Evolutionary conservation across 2,797 vertebrate species (phyloP).

Genomic region (Echiichthys vipera): DNA sequence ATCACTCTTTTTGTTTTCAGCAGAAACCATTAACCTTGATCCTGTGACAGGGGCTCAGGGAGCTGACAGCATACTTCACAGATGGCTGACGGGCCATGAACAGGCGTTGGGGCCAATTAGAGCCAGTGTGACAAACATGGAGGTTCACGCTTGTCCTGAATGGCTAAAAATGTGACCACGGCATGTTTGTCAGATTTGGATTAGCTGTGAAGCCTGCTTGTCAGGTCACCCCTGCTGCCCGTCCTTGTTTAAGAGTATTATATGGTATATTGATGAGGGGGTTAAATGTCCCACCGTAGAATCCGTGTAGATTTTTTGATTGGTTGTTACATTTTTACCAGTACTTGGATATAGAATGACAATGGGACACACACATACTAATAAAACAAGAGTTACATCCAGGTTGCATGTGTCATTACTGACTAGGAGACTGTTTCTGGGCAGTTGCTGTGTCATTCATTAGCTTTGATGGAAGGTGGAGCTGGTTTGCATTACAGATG

Average conservation of each 20-base stretch:
- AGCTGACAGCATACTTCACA: slow-evolving; percentile 41
- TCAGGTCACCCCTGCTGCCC: slow-evolving; percentile 12
- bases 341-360: neutral
- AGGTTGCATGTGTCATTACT: too few species aligned
- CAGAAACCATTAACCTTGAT: slow-evolving; percentile 40
- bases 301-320: neutral
- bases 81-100: slow-evolving; percentile 36
- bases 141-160: neutral
- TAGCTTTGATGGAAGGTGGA: too few species aligned
- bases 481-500: too few species aligned
- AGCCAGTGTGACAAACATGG: slow-evolving; percentile 37
- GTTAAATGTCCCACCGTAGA: neutral
- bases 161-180: slow-evolving; percentile 4
- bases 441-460: too few species aligned
- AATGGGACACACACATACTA: too few species aligned
- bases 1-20: slow-evolving; percentile 19
- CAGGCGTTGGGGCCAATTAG: slow-evolving; percentile 54
- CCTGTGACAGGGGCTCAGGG: slow-evolving; percentile 8
- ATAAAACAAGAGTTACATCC: too few species aligned
- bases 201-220: slow-evolving; percentile 23
- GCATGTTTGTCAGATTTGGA: slow-evolving; percentile 37
- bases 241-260: neutral
- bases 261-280: too few species aligned
- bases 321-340: neutral
- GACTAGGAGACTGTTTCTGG: too few species aligned